Conservation (phyloP, 2,113 vertebrate species). For the Papio anubis region DNA sequence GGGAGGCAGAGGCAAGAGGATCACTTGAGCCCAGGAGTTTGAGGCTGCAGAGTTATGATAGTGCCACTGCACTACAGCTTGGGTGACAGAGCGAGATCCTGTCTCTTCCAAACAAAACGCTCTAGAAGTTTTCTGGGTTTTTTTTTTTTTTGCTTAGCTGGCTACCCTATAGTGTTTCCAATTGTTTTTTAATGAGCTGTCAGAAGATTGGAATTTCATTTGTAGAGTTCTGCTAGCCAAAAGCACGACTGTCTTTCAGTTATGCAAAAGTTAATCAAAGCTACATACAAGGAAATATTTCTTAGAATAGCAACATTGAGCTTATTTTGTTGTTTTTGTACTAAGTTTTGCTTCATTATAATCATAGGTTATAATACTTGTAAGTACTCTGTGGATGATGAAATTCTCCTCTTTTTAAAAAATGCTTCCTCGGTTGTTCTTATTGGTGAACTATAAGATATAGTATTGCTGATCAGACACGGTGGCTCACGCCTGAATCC, state of each 20-base stretch:
- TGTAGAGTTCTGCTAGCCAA: not conserved
- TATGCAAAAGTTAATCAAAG: constrained; percentile 36
- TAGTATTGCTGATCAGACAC: not conserved
- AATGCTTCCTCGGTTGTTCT: not conserved
- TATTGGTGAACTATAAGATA: not conserved
- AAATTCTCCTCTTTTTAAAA: not conserved
- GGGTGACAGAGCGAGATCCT: not conserved
- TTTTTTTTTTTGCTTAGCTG: constrained; percentile 23
- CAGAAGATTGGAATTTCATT: not conserved
- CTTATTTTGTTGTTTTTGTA: not conserved
- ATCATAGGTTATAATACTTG: constrained; percentile 18
- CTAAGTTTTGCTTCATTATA: not conserved
- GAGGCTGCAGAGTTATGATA: not conserved
- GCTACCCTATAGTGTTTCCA: not conserved
- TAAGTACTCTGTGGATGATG: not conserved
- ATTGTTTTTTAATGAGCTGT: constrained; percentile 41
- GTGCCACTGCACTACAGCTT: not conserved
- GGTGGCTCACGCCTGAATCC: no score
- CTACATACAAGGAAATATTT: not conserved
- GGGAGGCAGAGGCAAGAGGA: not conserved
- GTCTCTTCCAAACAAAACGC: no score
- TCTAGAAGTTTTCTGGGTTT: not conserved
- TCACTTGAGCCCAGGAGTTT: not conserved
- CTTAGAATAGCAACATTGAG: not conserved
- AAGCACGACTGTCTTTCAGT: not conserved